Evolutionary conservation across 1,140 invertebrate genomes (phyloP).

Genomic region (Holotrichia oblita): DNA sequence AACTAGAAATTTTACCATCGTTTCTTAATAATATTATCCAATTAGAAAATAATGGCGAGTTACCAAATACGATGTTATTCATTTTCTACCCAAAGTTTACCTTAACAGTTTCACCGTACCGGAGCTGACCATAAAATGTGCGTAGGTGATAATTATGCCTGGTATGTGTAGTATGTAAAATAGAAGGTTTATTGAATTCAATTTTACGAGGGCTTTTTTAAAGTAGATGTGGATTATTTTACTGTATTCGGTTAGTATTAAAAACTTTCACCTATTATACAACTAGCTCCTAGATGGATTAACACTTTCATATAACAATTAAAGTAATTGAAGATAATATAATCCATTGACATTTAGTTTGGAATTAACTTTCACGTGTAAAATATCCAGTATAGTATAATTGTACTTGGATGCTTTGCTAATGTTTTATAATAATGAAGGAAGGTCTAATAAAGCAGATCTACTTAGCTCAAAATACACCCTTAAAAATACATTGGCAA

Average conservation of each 20-base stretch:
- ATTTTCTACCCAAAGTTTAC: slow-evolving; percentile 16
- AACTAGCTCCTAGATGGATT: background rate
- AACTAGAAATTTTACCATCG: slow-evolving; percentile 23
- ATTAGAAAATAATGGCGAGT: slow-evolving; percentile 26
- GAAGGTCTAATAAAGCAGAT: too few species aligned
- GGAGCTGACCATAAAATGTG: slow-evolving; percentile 4
- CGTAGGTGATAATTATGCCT: slow-evolving; percentile 30
- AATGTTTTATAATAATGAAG: too few species aligned
- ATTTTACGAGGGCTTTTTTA: slow-evolving; percentile 16
- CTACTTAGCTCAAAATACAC: too few species aligned
- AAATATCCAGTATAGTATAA: too few species aligned
- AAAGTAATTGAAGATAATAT: background rate
- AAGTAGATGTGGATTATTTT: slow-evolving; percentile 13
- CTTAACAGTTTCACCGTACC: slow-evolving; percentile 20
- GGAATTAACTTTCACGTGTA: background rate
- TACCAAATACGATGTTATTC: slow-evolving; percentile 15
- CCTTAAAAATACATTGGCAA: too few species aligned
- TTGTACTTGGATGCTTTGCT: too few species aligned
- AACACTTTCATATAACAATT: background rate
- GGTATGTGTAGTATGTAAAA: slow-evolving; percentile 33
- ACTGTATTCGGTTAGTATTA: slow-evolving; percentile 4
- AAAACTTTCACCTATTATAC: background rate
- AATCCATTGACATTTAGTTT: background rate
- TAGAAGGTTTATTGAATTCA: slow-evolving; percentile 29
- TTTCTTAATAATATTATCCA: slow-evolving; percentile 23